These are phyloP conservation scores for Chunga burmeisteri DNA, from an alignment of 2,113 vertebrate species.

Conservation along the genomic window DNA sequence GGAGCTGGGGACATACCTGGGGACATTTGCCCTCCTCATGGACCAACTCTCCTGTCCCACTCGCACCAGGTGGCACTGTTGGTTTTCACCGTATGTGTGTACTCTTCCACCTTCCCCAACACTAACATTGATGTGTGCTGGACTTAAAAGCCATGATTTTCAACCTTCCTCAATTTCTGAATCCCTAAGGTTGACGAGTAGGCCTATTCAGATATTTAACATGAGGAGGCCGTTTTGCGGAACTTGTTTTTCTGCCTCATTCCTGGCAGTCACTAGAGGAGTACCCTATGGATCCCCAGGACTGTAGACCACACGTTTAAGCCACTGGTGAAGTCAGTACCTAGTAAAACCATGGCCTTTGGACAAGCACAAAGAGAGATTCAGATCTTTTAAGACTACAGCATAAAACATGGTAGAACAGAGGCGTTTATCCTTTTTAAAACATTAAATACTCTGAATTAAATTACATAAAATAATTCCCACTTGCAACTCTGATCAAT, in stretches of 20 bases:
- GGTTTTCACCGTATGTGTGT: neutral
- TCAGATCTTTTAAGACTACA: neutral
- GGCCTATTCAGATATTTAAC: neutral
- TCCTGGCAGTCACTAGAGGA: neutral
- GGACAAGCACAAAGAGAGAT: neutral
- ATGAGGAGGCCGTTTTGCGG: neutral
- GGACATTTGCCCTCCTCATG: neutral
- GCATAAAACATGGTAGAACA: neutral
- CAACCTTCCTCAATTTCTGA: neutral
- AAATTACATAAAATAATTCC: neutral
- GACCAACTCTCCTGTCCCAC: neutral
- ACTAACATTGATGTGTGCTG: neutral
- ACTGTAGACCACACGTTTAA: neutral
- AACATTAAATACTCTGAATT: neutral
- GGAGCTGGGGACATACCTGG: neutral
- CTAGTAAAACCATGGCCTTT: neutral
- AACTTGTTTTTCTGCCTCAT: neutral
- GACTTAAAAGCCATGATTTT: neutral
- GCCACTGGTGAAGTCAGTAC: neutral
- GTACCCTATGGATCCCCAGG: neutral
- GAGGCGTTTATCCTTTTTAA: neutral
- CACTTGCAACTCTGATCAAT: neutral
- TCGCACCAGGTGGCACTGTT: slow-evolving; percentile 51
- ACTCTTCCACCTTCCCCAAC: neutral
- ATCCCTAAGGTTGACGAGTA: neutral